A percentile compares a stretch with the other conserved stretches of the same genome.
Conservation (phyloP, 1,140 invertebrate species). For the Bombus confusus region DNA sequence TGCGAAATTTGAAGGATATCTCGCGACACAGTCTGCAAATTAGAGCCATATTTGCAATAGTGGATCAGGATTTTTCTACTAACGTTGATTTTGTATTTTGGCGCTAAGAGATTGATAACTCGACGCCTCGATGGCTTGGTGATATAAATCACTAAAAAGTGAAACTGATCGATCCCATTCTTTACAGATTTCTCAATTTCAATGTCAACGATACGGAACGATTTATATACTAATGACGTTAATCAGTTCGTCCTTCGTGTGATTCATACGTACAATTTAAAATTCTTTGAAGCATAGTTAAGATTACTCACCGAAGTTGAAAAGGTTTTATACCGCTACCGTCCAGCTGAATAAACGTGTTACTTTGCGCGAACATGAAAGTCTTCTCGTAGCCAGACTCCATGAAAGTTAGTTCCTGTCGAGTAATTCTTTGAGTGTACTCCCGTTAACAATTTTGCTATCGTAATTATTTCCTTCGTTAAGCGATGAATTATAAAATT, state of each 20-base stretch:
- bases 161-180: too few species aligned
- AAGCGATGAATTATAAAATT: too few species aligned
- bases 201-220: too few species aligned
- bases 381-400: slow-evolving; percentile 90
- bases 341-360: slow-evolving; percentile 93
- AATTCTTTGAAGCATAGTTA: background rate
- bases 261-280: background rate
- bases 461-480: background rate
- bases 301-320: slow-evolving; percentile 87
- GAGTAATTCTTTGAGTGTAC: background rate
- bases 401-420: slow-evolving; percentile 89
- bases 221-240: too few species aligned
- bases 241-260: too few species aligned
- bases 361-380: slow-evolving; percentile 94
- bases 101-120: background rate
- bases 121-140: background rate
- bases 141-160: too few species aligned
- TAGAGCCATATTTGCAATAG: background rate
- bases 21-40: slow-evolving; percentile 89
- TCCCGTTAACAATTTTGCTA: background rate
- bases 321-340: slow-evolving; percentile 92
- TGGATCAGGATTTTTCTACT: background rate
- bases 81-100: background rate
- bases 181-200: too few species aligned
- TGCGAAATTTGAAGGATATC: slow-evolving; percentile 94